Conservation (phyloP, 2,797 vertebrate genomes). For the Tapera naevia region DNA sequence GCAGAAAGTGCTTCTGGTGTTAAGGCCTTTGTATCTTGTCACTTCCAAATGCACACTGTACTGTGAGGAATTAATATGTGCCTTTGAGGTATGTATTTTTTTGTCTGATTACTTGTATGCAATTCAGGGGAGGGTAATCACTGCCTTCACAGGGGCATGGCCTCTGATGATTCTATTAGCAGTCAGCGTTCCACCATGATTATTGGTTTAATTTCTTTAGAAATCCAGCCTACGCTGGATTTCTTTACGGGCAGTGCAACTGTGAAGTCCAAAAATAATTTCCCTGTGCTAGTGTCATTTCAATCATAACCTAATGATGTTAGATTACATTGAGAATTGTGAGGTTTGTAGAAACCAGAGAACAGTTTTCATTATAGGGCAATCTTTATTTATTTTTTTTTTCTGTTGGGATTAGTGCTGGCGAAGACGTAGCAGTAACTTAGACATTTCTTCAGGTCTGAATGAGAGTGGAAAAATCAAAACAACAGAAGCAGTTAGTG, state of each 20-base stretch:
- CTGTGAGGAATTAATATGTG: accelerated
- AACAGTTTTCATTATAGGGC: background rate
- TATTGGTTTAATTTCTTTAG: background rate
- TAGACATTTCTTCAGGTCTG: background rate
- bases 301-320: background rate
- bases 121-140: background rate
- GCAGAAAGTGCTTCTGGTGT: background rate
- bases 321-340: background rate
- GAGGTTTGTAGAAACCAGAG: background rate
- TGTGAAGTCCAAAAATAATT: background rate
- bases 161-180: background rate
- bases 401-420: background rate
- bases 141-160: background rate
- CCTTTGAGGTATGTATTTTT: background rate
- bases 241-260: background rate
- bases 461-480: background rate
- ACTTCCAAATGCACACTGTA: background rate
- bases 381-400: background rate
- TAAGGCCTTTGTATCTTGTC: background rate
- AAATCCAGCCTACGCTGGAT: background rate
- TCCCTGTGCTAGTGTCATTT: background rate
- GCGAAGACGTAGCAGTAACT: background rate
- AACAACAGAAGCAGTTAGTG: background rate
- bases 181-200: background rate
- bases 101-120: background rate